phyloP scores from a whole-genome alignment of 2,888 invertebrate species.

The Scrobipalpa costella region DNA sequence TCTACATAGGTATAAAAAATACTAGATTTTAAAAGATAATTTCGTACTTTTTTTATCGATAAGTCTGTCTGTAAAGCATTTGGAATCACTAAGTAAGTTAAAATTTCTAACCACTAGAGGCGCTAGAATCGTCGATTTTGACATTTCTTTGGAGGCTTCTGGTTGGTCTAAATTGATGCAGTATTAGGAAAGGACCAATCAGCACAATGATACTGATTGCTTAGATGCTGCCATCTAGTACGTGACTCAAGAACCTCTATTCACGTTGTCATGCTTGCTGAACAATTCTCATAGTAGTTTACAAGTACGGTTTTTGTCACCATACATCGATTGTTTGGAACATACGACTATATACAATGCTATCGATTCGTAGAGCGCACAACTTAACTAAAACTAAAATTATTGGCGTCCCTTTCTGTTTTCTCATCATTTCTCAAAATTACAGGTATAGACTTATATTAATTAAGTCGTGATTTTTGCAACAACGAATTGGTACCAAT shows the following conservation, averaged over 20 bases:
- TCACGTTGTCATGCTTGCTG: background rate
- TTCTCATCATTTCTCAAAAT: too few species aligned
- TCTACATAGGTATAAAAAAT: too few species aligned
- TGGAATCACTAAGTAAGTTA: background rate
- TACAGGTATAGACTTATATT: too few species aligned
- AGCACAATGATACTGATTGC: background rate
- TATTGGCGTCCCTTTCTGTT: too few species aligned
- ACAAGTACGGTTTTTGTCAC: background rate
- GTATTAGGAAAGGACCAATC: background rate
- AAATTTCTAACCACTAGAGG: slow-evolving; percentile 22
- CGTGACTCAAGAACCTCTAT: background rate
- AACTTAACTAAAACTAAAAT: too few species aligned
- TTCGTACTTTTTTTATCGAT: background rate
- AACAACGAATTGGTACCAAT: too few species aligned
- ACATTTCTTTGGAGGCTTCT: background rate
- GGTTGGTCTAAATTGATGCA: background rate
- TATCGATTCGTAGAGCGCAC: too few species aligned
- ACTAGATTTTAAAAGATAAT: too few species aligned
- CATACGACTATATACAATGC: too few species aligned
- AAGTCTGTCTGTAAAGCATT: background rate
- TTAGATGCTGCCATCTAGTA: background rate
- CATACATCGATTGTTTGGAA: too few species aligned
- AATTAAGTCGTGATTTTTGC: too few species aligned
- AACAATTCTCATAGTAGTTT: background rate
- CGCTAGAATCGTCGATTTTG: background rate